Evolutionary conservation across 2,888 invertebrate genomes (phyloP).

Genomic region (Tuberolachnus salignus): DNA sequence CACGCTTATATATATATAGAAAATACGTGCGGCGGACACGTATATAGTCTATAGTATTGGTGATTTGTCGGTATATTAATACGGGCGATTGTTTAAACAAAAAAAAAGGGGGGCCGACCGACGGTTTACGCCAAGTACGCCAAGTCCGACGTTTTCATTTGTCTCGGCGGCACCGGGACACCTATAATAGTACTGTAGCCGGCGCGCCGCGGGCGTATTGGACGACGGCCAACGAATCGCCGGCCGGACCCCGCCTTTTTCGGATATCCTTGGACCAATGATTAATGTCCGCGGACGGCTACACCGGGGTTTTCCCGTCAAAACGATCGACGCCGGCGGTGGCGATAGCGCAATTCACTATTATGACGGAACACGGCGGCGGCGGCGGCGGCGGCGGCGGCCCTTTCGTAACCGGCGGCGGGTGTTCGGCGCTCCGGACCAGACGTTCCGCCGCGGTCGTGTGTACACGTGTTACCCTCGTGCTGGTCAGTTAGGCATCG

Average conservation of each 20-base stretch:
- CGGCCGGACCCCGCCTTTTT: slow-evolving; percentile 41
- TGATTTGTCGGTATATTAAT: neutral
- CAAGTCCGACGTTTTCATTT: slow-evolving; percentile 30
- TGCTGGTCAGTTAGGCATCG: too few relatives aligned
- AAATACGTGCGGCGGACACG: neutral
- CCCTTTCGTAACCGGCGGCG: too few relatives aligned
- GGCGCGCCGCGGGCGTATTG: slow-evolving; percentile 25
- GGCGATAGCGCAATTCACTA: too few relatives aligned
- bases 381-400: neutral
- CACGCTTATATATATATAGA: neutral
- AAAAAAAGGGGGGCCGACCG: slow-evolving; percentile 19
- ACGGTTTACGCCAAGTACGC: slow-evolving; percentile 42
- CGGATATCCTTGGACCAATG: slow-evolving; percentile 38
- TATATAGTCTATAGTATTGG: too few relatives aligned
- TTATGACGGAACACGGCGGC: neutral
- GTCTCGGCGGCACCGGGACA: neutral
- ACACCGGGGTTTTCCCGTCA: slow-evolving; percentile 3
- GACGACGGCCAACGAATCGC: slow-evolving; percentile 42
- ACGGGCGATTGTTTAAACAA: neutral
- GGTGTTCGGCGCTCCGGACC: too few relatives aligned
- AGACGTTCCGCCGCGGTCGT: too few relatives aligned
- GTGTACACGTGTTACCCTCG: too few relatives aligned
- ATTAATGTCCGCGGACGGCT: slow-evolving; percentile 34
- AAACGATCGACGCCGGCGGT: slow-evolving; percentile 6
- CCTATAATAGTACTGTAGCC: too few relatives aligned